Conservation (phyloP, 2,888 invertebrate species). For the Phyllotreta cruciferae region DNA sequence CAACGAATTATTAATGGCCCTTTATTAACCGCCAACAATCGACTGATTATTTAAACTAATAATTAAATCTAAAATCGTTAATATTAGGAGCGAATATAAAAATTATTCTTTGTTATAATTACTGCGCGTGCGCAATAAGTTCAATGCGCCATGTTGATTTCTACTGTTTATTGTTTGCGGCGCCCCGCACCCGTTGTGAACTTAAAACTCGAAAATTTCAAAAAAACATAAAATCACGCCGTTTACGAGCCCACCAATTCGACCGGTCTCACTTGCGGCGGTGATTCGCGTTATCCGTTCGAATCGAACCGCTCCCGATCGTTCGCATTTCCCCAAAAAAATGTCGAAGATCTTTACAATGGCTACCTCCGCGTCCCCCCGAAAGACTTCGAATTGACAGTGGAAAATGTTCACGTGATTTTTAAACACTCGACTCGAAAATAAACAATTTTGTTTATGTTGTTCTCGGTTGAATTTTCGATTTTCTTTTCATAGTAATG, state of each 20-base stretch:
- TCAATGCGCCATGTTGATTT: constrained; percentile 57
- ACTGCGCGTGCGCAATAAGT: constrained; percentile 23
- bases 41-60: neutral
- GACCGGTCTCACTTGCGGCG: constrained; percentile 18
- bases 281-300: constrained; percentile 32
- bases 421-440: constrained; percentile 38
- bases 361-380: constrained; percentile 60
- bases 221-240: constrained; percentile 42
- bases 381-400: constrained; percentile 70
- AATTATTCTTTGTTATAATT: constrained; percentile 25
- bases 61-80: neutral
- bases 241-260: constrained; percentile 31
- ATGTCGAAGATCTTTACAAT: constrained; percentile 44
- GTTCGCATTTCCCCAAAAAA: constrained; percentile 39
- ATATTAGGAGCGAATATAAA: constrained; percentile 5
- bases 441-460: constrained; percentile 20
- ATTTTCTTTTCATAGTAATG: constrained; percentile 40
- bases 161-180: constrained; percentile 61
- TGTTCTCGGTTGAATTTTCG: constrained; percentile 4
- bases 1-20: neutral
- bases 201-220: constrained; percentile 45
- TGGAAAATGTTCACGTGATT: constrained; percentile 62
- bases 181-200: constrained; percentile 58
- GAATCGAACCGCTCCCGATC: constrained; percentile 5
- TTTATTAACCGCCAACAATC: neutral